These are phyloP conservation scores for Enteromius treurensis DNA, from an alignment of 2,797 vertebrate species.

Conservation along the genomic window DNA sequence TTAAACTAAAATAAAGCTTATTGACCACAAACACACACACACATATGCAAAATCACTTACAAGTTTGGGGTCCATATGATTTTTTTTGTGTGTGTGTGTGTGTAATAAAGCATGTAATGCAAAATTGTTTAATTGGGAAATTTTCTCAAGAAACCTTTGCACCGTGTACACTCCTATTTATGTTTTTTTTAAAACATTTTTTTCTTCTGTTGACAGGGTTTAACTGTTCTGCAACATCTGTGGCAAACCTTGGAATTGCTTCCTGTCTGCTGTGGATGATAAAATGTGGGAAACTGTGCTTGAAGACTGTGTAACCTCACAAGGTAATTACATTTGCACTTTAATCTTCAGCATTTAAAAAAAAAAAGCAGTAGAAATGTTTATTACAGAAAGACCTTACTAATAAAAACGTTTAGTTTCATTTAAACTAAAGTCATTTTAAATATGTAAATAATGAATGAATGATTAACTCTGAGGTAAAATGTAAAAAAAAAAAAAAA, in stretches of 20 bases:
- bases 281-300: slow-evolving; percentile 61
- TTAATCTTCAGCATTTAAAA: not conserved
- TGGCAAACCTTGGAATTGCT: slow-evolving; percentile 53
- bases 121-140: not conserved
- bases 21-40: not conserved
- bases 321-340: not conserved
- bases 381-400: not conserved
- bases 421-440: not conserved
- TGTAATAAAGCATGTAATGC: no score
- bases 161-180: not conserved
- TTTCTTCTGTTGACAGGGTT: not conserved
- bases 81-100: no score
- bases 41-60: not conserved
- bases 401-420: not conserved
- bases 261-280: slow-evolving; percentile 76
- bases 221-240: slow-evolving; percentile 1
- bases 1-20: not conserved
- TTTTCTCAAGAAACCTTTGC: not conserved
- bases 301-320: slow-evolving; percentile 64
- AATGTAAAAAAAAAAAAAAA: not conserved
- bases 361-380: not conserved
- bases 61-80: no score
- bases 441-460: not conserved
- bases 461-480: not conserved
- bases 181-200: not conserved